Evolutionary conservation across 2,113 vertebrate genomes (phyloP).

Genomic region (Nothoprocta pentlandii): DNA sequence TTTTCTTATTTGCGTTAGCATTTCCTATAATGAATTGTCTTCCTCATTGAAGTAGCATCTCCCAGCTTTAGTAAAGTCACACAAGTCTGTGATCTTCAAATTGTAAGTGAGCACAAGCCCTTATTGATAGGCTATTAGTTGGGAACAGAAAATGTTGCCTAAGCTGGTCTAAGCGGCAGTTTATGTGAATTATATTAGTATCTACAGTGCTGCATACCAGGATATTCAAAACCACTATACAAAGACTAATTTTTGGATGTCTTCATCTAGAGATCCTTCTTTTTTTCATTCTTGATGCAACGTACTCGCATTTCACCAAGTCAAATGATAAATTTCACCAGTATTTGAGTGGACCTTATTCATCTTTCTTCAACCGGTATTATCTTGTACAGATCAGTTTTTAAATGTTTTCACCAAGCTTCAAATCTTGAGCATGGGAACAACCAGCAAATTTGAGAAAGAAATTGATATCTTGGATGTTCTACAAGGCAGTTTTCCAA

Average conservation of each 20-base stretch:
- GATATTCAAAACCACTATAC: neutral
- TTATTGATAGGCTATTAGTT: neutral
- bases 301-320: rapidly evolving
- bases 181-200: neutral
- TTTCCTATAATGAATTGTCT: neutral
- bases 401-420: neutral
- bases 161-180: neutral
- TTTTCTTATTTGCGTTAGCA: neutral
- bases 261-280: neutral
- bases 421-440: neutral
- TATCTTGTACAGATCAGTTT: neutral
- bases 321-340: neutral
- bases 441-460: neutral
- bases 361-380: neutral
- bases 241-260: neutral
- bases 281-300: neutral
- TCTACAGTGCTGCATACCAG: neutral
- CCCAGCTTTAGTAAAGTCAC: neutral
- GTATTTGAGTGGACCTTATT: neutral
- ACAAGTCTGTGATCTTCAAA: neutral
- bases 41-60: neutral
- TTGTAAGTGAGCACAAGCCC: neutral
- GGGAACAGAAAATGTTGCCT: neutral
- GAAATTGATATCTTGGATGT: neutral
- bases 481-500: neutral